Evolutionary conservation across 2,113 vertebrate species (phyloP).

Genomic region (Chaetodon auriga): DNA sequence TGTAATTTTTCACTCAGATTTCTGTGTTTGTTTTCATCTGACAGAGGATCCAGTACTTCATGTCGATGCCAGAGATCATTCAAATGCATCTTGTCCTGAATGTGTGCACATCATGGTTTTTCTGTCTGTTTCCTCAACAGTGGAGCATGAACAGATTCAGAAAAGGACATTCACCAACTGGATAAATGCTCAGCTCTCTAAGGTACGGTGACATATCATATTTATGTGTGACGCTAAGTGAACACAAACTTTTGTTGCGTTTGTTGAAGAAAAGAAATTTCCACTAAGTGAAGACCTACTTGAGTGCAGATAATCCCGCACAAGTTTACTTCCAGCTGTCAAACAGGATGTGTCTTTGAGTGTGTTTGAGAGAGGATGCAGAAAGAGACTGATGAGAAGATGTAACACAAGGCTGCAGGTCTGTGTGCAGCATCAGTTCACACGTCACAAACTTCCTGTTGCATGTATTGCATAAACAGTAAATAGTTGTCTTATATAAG

Average conservation of each 20-base stretch:
- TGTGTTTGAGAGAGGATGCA: neutral
- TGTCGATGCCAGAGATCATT: neutral
- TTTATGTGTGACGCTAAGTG: neutral
- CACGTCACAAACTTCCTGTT: neutral
- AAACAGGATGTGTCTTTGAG: neutral
- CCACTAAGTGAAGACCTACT: neutral
- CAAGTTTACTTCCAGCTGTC: neutral
- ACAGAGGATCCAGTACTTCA: neutral
- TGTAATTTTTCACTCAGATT: no score
- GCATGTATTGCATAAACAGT: neutral
- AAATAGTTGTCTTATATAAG: neutral
- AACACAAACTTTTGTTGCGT: neutral
- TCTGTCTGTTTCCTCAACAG: conserved; percentile 74
- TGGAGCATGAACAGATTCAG: conserved; percentile 91
- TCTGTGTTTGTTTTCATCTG: neutral
- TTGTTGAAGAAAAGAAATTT: neutral
- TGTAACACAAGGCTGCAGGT: neutral
- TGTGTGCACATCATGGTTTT: neutral
- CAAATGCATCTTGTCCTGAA: neutral
- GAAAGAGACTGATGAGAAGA: neutral
- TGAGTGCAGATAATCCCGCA: neutral
- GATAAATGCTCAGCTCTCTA: conserved; percentile 92
- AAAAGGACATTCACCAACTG: conserved; percentile 95
- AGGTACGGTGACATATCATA: conserved; percentile 82
- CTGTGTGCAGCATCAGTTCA: neutral